Evolutionary conservation across 1,140 invertebrate species (phyloP).

Genomic region (Polypedilum pembai): DNA sequence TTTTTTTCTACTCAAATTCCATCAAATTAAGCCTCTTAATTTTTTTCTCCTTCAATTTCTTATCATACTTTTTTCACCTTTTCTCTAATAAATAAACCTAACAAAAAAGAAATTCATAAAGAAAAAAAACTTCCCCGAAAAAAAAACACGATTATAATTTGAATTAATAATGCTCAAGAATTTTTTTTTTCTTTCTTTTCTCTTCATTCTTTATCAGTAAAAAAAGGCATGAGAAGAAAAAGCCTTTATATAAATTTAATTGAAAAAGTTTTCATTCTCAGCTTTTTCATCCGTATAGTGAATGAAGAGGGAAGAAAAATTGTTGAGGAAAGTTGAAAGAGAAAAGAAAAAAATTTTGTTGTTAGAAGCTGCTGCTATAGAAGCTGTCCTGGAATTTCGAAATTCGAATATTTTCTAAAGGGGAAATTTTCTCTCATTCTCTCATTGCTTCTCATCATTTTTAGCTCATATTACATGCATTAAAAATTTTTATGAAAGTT

Average conservation of each 20-base stretch:
- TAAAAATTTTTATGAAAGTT: too few species aligned
- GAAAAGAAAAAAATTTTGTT: neutral
- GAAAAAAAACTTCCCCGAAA: neutral
- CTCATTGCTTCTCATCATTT: neutral
- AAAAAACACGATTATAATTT: slow-evolving; percentile 7
- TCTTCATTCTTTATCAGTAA: neutral
- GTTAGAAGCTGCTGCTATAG: too few species aligned
- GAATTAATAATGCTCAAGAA: neutral
- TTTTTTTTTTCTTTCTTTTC: neutral
- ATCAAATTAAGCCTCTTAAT: too few species aligned
- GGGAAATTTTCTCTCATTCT: neutral
- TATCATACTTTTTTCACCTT: neutral
- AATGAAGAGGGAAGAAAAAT: neutral
- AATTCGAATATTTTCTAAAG: neutral
- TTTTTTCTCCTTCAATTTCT: too few species aligned
- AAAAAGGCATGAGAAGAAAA: neutral
- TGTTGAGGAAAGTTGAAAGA: neutral
- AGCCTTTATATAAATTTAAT: slow-evolving; percentile 14
- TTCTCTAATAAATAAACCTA: too few species aligned
- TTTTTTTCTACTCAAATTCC: too few species aligned
- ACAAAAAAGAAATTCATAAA: neutral
- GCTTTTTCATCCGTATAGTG: neutral
- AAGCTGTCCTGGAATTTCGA: slow-evolving; percentile 23
- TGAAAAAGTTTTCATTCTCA: slow-evolving; percentile 13
- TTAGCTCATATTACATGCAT: too few species aligned